These are phyloP conservation scores for Drosophila asahinai DNA, from an alignment of 1,140 invertebrate genomes.

Conservation along the genomic window DNA sequence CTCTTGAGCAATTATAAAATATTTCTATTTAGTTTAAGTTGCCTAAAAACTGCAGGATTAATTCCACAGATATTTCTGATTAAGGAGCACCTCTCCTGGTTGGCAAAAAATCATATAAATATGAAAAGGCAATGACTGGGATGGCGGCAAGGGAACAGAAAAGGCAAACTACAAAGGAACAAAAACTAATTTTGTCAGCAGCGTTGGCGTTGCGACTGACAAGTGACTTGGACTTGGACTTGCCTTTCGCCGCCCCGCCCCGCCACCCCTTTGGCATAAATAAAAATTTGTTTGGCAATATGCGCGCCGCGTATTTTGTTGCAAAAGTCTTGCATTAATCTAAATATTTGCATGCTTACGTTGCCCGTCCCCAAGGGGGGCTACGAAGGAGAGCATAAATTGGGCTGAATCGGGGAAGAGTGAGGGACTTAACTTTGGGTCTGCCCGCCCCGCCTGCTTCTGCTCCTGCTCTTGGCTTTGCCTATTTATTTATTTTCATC, in stretches of 20 bases:
- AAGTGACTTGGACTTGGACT: slow-evolving; percentile 55
- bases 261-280: slow-evolving; percentile 62
- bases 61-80: background rate
- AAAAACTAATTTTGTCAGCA: slow-evolving; percentile 69
- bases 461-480: slow-evolving; percentile 40
- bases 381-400: background rate
- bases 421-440: slow-evolving; percentile 20
- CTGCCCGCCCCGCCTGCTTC: background rate
- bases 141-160: background rate
- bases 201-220: slow-evolving; percentile 65
- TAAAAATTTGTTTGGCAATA: slow-evolving; percentile 81
- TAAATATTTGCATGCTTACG: slow-evolving; percentile 81
- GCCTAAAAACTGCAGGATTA: too few relatives aligned
- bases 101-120: slow-evolving; percentile 5
- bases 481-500: slow-evolving; percentile 81
- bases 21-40: too few relatives aligned
- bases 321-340: slow-evolving; percentile 83
- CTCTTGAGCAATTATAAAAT: too few relatives aligned
- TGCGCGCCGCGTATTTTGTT: slow-evolving; percentile 82
- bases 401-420: background rate
- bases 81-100: background rate
- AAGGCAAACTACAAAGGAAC: slow-evolving; percentile 17
- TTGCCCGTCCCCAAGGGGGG: background rate
- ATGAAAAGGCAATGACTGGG: background rate
- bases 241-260: too few relatives aligned